Evolutionary conservation across 2,888 invertebrate species (phyloP), one percentile per base, ranked within the genome.

Genomic region (Oscheius sp.): DNA sequence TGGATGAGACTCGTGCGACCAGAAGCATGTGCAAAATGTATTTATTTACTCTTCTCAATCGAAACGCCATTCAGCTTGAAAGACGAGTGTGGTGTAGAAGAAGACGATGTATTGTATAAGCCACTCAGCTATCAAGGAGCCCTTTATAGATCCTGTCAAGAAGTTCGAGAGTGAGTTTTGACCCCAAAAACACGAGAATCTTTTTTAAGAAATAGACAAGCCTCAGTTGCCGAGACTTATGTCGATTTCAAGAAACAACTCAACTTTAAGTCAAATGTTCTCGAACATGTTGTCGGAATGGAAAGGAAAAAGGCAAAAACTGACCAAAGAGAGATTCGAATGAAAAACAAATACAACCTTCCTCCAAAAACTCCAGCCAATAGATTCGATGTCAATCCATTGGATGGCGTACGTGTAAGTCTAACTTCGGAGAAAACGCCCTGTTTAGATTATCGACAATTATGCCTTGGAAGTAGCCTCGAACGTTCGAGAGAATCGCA

Each of bases 171-270:
- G 81, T 80, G 34, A 69, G 74, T 68, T 34, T 15, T 42, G 8
- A 37, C 8, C 53, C 29, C 25, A 33, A 29, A 15, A 34, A 5
- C 12, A 5, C 39, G 17, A 2, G n/a, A 2, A 42, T 15, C 12
- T 20, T n/a, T 12, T 73, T 81, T 39, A 63, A 82, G 82, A 39
- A 64, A 65, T 29, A 76, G 82, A 12, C 71, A 75, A 37, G 82
- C 79, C 17, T 77, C 78, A 8, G 71, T 82, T 17, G 68, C 78
- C 42, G 82, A 82, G 42, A 76, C 76, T 1, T 75, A 75, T 42
- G 77, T 80, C 52, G 82, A 82, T 68, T 80, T 80, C 63, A 82
- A 81, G 31, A 80, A 79, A 42, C 82, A 82, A 53, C 71, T 82
- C 27, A 71, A 78, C 50, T 82, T 81, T 76, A 82, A 82, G 67